Percentiles rank a stretch among this genome's conserved stretches.
Conservation (phyloP, 2,888 invertebrate species). For the Athrips mouffetella region DNA sequence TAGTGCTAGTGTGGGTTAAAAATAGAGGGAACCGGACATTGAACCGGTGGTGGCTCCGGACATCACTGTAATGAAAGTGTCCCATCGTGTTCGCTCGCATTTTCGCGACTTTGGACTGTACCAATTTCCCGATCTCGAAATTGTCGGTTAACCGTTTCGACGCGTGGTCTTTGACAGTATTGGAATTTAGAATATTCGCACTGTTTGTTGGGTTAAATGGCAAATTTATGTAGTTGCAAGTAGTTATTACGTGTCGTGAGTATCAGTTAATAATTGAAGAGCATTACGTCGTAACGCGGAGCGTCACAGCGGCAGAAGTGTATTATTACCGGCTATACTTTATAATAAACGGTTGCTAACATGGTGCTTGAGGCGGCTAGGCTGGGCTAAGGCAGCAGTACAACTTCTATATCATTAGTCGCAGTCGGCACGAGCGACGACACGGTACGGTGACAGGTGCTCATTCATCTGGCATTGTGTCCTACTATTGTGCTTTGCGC, state of each 20-base stretch:
- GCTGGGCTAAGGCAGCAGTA: slow-evolving; percentile 8
- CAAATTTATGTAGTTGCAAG: slow-evolving; percentile 7
- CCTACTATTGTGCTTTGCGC: slow-evolving; percentile 3
- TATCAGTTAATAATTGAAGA: slow-evolving; percentile 23
- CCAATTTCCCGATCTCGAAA: slow-evolving; percentile 49
- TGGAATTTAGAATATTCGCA: slow-evolving; percentile 6
- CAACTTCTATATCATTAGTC: slow-evolving; percentile 47
- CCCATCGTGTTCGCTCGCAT: slow-evolving; percentile 48
- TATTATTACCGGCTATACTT: slow-evolving; percentile 39
- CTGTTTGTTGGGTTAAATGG: neutral
- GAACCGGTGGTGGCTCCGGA: slow-evolving; percentile 64
- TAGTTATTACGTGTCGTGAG: slow-evolving; percentile 10
- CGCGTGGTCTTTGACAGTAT: slow-evolving; percentile 10
- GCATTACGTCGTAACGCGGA: slow-evolving; percentile 29
- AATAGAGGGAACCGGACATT: slow-evolving; percentile 72
- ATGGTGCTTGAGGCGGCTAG: slow-evolving; percentile 25
- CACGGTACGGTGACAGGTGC: slow-evolving; percentile 39
- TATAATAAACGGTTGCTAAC: slow-evolving; percentile 42
- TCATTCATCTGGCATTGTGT: slow-evolving; percentile 12
- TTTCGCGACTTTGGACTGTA: slow-evolving; percentile 56
- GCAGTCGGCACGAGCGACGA: slow-evolving; percentile 41
- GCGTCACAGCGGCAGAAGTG: slow-evolving; percentile 32
- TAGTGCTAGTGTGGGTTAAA: slow-evolving; percentile 56
- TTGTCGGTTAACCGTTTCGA: slow-evolving; percentile 20
- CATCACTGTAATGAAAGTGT: slow-evolving; percentile 69